A percentile compares a stretch with the other conserved stretches of the same genome.
These are phyloP conservation scores for Enteromius treurensis DNA, from an alignment of 2,797 vertebrate genomes.

Conservation along the genomic window DNA sequence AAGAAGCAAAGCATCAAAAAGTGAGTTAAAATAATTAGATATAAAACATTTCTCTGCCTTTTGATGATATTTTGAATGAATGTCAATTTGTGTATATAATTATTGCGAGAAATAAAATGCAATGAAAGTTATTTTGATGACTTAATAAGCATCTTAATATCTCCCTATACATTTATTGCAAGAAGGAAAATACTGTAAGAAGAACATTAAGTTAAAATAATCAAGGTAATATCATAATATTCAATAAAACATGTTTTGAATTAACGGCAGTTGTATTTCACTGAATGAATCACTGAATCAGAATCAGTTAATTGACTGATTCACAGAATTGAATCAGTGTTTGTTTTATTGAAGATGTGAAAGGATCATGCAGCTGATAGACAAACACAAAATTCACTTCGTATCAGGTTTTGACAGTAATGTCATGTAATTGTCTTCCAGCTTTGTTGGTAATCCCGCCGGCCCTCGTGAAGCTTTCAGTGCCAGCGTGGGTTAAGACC, in stretches of 20 bases:
- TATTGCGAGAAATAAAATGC: background rate
- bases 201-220: background rate
- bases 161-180: background rate
- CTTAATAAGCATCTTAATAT: background rate
- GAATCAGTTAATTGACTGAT: background rate
- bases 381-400: background rate
- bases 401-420: background rate
- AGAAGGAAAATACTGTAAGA: background rate
- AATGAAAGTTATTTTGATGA: background rate
- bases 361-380: background rate
- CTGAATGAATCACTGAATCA: background rate
- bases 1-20: background rate
- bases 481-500: conserved; percentile 29
- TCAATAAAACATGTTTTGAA: no score
- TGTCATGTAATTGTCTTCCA: background rate
- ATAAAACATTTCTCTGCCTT: no score
- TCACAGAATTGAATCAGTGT: background rate
- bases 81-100: background rate
- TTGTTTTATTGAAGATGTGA: background rate
- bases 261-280: no score
- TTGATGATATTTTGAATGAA: no score
- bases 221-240: background rate
- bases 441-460: background rate
- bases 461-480: background rate
- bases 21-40: no score